Conservation (phyloP, 2,797 vertebrate genomes). For the Hypotaenidia okinawae region DNA sequence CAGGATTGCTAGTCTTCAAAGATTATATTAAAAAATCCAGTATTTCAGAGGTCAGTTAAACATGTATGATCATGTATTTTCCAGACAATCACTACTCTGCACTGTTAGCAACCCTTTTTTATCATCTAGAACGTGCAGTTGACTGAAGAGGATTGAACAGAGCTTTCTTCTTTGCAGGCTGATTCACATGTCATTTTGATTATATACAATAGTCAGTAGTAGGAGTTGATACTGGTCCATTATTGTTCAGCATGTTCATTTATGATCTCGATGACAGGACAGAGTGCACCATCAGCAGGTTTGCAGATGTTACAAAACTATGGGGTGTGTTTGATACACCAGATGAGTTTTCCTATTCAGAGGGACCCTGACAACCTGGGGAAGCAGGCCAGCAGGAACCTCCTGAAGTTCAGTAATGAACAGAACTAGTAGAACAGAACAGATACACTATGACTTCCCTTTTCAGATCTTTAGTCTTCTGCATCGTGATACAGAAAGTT, state of each 20-base stretch:
- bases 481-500: background rate
- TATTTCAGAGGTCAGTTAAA: background rate
- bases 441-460: background rate
- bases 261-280: background rate
- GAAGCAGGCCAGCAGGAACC: background rate
- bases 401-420: background rate
- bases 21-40: background rate
- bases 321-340: background rate
- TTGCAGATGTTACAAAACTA: background rate
- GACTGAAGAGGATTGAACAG: background rate
- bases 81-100: background rate
- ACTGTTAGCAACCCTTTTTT: background rate
- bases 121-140: background rate
- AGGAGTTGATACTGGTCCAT: background rate
- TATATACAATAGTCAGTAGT: background rate
- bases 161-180: background rate
- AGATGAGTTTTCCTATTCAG: background rate
- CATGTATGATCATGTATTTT: background rate
- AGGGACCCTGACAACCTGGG: background rate
- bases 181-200: background rate
- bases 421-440: background rate
- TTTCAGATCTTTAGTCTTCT: background rate
- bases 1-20: background rate
- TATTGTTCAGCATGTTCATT: background rate
- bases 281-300: background rate